Evolutionary conservation across 2,797 vertebrate species (phyloP).

Genomic region (Ctenochaetus hawaiiensis): DNA sequence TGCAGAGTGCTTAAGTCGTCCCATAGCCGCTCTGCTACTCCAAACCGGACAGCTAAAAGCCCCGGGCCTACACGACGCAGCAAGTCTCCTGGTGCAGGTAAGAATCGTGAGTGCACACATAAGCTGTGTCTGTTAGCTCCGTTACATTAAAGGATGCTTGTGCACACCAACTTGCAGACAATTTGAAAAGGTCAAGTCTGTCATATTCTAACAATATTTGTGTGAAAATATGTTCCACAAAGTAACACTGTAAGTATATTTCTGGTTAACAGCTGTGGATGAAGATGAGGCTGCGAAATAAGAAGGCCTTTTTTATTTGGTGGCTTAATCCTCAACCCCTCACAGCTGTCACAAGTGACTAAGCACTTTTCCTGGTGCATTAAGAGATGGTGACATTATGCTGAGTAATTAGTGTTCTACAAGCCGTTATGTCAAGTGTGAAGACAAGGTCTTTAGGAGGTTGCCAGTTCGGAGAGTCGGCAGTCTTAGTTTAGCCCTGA

Average conservation of each 20-base stretch:
- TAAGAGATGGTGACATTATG: conserved; percentile 38
- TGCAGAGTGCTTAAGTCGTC: conserved; percentile 93
- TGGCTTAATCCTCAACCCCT: conserved; percentile 24
- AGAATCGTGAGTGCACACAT: not conserved
- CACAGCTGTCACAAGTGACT: conserved; percentile 37
- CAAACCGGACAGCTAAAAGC: conserved; percentile 87
- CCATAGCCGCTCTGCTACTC: conserved; percentile 85
- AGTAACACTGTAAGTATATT: not conserved
- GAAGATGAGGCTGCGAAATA: not conserved
- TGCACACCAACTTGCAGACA: not conserved
- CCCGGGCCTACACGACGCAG: conserved; percentile 89
- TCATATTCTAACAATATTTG: conserved; percentile 1
- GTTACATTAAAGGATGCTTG: not conserved
- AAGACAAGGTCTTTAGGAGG: conserved; percentile 7
- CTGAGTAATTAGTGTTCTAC: conserved; percentile 25
- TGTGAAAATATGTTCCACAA: not conserved
- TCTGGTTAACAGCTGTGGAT: too few relatives aligned
- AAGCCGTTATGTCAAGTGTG: conserved; percentile 26
- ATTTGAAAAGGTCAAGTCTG: not conserved
- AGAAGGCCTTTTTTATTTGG: conserved; percentile 7
- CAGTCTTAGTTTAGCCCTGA: not conserved
- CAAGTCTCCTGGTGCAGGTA: conserved; percentile 95
- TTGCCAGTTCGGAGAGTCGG: not conserved
- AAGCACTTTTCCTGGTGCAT: conserved; percentile 19
- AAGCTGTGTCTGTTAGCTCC: not conserved